Conservation (phyloP, 2,113 vertebrate species). For the Amazona vittata region DNA sequence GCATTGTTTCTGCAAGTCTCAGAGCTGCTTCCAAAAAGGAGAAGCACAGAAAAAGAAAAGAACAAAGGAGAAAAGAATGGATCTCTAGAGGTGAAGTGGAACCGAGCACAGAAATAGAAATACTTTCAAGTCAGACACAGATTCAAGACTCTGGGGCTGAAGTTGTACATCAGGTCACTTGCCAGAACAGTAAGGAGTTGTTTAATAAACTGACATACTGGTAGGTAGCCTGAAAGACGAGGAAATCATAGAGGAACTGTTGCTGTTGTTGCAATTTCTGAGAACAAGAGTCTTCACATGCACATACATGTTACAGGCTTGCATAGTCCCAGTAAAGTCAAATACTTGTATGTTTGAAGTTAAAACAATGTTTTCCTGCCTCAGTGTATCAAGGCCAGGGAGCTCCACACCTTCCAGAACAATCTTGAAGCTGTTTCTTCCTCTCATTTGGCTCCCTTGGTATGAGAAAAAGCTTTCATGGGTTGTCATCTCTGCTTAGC, state of each 20-base stretch:
- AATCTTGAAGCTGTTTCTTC: background rate
- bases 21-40: background rate
- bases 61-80: background rate
- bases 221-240: background rate
- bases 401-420: background rate
- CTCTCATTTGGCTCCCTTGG: background rate
- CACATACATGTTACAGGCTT: background rate
- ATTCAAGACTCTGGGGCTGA: background rate
- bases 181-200: background rate
- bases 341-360: background rate
- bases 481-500: background rate
- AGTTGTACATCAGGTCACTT: background rate
- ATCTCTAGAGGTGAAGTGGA: background rate
- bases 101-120: background rate
- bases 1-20: background rate
- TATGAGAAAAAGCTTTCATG: background rate
- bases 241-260: background rate
- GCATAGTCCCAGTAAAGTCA: background rate
- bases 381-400: background rate
- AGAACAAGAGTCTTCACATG: background rate
- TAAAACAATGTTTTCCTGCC: background rate
- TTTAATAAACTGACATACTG: background rate
- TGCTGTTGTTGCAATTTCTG: background rate
- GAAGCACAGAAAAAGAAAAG: background rate
- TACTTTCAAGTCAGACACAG: background rate